Evolutionary conservation across 2,113 vertebrate species (phyloP).

Genomic region (Tenebrosternarchus preto): DNA sequence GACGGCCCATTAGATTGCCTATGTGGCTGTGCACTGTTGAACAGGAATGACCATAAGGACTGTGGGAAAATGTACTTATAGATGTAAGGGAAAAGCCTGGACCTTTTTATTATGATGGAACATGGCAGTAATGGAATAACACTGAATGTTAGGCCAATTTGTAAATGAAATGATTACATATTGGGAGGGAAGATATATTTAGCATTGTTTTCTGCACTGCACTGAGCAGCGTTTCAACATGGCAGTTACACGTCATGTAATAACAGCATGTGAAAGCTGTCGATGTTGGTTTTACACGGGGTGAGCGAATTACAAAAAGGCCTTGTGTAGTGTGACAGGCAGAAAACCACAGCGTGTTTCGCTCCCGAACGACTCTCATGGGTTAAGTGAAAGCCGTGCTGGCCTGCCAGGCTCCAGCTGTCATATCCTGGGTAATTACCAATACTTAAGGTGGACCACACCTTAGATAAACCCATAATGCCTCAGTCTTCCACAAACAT

Average conservation of each 20-base stretch:
- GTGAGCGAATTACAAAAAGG: too few species aligned
- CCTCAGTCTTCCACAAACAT: slow-evolving; percentile 89
- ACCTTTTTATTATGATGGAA: not conserved
- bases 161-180: not conserved
- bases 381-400: slow-evolving; percentile 62
- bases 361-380: slow-evolving; percentile 21
- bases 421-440: slow-evolving; percentile 85
- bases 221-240: not conserved
- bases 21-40: not conserved
- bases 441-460: slow-evolving; percentile 88
- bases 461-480: slow-evolving; percentile 96
- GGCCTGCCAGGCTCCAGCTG: slow-evolving; percentile 74
- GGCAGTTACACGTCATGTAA: too few species aligned
- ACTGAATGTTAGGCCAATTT: not conserved
- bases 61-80: slow-evolving; percentile 3
- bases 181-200: not conserved
- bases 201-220: not conserved
- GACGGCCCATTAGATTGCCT: not conserved
- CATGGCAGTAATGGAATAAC: not conserved
- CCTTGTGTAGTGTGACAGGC: not conserved
- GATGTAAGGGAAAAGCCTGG: not conserved
- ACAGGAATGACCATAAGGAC: not conserved
- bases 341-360: not conserved
- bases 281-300: too few species aligned
- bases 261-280: too few species aligned